Evolutionary conservation across 1,140 invertebrate species (phyloP).

Genomic region (Eubasilissa regina): DNA sequence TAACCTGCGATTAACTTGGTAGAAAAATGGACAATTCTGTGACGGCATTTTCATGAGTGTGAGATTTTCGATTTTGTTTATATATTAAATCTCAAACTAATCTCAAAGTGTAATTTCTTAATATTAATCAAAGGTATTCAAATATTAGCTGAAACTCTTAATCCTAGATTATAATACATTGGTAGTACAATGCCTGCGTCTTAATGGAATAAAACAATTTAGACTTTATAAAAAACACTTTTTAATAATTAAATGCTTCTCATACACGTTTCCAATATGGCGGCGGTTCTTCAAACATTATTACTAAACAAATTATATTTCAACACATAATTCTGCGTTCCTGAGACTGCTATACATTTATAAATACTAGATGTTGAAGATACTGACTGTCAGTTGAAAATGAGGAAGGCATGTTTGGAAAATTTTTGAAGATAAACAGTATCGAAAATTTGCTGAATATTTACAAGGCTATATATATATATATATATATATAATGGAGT

Average conservation of each 20-base stretch:
- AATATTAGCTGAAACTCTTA: constrained; percentile 41
- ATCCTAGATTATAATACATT: constrained; percentile 36
- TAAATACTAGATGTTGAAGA: no score
- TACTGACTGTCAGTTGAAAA: no score
- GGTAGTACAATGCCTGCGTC: constrained; percentile 27
- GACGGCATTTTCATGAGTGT: neutral
- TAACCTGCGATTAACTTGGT: constrained; percentile 18
- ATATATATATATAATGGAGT: neutral
- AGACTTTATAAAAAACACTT: constrained; percentile 2
- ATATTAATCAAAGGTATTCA: constrained; percentile 22
- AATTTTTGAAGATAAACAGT: no score
- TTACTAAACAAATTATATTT: neutral
- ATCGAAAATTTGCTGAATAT: neutral
- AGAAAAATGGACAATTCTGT: constrained; percentile 31
- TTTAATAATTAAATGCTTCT: constrained; percentile 15
- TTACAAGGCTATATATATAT: constrained; percentile 16
- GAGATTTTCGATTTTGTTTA: neutral
- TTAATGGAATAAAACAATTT: constrained; percentile 31
- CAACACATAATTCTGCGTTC: neutral
- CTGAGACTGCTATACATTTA: neutral
- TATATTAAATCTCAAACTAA: constrained; percentile 20
- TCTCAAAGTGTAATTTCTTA: constrained; percentile 28
- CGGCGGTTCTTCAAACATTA: constrained; percentile 16
- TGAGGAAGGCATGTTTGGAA: no score
- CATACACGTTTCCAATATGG: constrained; percentile 3